Evolutionary conservation across 2,888 invertebrate species (phyloP).

Genomic region (Mesorhabditis sp.): DNA sequence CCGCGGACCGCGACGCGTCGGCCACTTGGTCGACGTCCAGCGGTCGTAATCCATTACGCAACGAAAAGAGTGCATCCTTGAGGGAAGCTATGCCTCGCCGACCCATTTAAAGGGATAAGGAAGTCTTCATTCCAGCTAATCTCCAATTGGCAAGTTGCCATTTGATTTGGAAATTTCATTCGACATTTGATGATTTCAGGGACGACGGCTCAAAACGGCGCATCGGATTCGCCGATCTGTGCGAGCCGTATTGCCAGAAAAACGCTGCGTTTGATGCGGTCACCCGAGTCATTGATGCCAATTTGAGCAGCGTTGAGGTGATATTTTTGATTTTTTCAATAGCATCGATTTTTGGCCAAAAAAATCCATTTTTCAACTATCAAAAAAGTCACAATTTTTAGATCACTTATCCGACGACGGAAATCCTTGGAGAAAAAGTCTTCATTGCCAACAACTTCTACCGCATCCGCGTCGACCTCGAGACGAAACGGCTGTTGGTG

Average conservation of each 20-base stretch:
- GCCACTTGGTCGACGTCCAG: too few species aligned
- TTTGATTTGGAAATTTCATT: too few species aligned
- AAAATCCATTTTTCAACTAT: neutral
- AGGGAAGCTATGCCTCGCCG: too few species aligned
- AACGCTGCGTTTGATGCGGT: constrained; percentile 37
- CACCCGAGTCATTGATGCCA: constrained; percentile 24
- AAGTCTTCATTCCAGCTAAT: too few species aligned
- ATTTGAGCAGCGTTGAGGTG: constrained; percentile 21
- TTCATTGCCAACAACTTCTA: constrained; percentile 40
- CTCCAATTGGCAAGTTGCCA: too few species aligned
- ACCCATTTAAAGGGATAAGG: too few species aligned
- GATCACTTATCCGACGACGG: constrained; percentile 37
- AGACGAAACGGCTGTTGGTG: constrained; percentile 11
- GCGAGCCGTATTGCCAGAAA: constrained; percentile 43
- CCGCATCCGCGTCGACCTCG: constrained; percentile 22
- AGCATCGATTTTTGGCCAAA: too few species aligned
- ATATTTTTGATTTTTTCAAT: neutral
- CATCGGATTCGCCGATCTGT: constrained; percentile 28
- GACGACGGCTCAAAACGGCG: constrained; percentile 13
- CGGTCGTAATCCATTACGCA: too few species aligned
- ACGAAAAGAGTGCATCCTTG: too few species aligned
- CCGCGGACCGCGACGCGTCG: too few species aligned
- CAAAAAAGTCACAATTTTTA: constrained; percentile 13
- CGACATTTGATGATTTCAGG: neutral
- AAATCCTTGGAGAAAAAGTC: constrained; percentile 31